Percentiles rank a stretch among this genome's conserved stretches.
phyloP scores from a whole-genome alignment of 2,113 vertebrate species.

The Neotoma lepida region DNA sequence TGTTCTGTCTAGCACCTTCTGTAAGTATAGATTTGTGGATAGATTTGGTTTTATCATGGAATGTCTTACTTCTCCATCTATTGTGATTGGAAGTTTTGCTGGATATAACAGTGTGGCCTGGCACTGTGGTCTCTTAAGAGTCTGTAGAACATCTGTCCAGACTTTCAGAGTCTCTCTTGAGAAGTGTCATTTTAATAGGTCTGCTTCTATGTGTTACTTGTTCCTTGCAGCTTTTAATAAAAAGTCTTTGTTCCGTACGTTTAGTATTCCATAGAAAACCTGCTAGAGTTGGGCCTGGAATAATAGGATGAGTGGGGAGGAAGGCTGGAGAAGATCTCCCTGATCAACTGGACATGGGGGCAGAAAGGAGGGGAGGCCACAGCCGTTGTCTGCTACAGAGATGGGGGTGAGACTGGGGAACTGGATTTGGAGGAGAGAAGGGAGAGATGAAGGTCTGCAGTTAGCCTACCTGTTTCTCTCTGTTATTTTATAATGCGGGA shows the following conservation, averaged over 20 bases:
- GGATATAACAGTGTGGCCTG: background rate
- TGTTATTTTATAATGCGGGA: background rate
- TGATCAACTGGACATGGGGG: too few relatives aligned
- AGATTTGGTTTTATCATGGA: background rate
- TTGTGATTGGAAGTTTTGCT: background rate
- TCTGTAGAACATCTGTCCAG: background rate
- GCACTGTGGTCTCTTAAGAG: background rate
- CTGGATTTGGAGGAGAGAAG: background rate
- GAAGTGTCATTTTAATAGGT: background rate
- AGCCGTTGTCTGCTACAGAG: background rate
- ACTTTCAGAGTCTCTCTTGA: background rate
- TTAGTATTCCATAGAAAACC: background rate
- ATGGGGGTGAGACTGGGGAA: background rate
- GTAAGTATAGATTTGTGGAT: background rate
- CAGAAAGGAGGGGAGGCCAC: background rate
- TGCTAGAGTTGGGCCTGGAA: background rate
- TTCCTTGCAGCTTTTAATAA: background rate
- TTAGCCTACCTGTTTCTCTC: background rate
- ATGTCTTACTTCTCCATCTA: background rate
- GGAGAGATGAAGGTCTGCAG: too few relatives aligned
- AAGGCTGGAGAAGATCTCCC: background rate
- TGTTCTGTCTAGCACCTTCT: background rate
- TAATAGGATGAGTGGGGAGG: background rate
- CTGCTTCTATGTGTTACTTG: background rate
- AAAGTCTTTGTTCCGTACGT: background rate